phyloP scores from a whole-genome alignment of 2,888 invertebrate species.

The Penaeus monodon region DNA sequence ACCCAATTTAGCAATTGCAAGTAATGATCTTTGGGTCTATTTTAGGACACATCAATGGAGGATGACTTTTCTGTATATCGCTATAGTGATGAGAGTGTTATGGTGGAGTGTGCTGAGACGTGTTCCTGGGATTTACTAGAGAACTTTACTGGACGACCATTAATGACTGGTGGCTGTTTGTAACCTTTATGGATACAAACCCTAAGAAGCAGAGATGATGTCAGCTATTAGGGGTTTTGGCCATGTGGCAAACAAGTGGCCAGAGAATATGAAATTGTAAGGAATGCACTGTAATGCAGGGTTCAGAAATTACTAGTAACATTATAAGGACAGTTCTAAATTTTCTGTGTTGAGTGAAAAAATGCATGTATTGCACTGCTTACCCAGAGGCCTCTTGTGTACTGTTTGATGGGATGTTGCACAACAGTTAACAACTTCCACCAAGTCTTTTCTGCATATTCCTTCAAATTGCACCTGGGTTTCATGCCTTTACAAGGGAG shows the following conservation, averaged over 20 bases:
- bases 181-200: background rate
- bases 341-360: background rate
- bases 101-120: constrained; percentile 73
- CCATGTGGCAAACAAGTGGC: background rate
- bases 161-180: background rate
- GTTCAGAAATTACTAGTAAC: background rate
- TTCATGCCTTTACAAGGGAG: background rate
- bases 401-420: constrained; percentile 2
- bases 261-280: background rate
- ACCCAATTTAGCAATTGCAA: too few relatives aligned
- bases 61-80: constrained; percentile 99
- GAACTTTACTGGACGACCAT: background rate
- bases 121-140: background rate
- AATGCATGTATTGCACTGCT: constrained; percentile 17
- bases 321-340: background rate
- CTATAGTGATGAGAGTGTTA: constrained; percentile 99
- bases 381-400: constrained; percentile 3
- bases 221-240: background rate
- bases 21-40: constrained; percentile 56
- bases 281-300: background rate
- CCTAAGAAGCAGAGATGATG: background rate
- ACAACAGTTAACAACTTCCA: background rate
- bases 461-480: constrained; percentile 13
- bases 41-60: constrained; percentile 95
- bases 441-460: background rate